Evolutionary conservation across 2,888 invertebrate species (phyloP).

Genomic region (Drosophila monieri): DNA sequence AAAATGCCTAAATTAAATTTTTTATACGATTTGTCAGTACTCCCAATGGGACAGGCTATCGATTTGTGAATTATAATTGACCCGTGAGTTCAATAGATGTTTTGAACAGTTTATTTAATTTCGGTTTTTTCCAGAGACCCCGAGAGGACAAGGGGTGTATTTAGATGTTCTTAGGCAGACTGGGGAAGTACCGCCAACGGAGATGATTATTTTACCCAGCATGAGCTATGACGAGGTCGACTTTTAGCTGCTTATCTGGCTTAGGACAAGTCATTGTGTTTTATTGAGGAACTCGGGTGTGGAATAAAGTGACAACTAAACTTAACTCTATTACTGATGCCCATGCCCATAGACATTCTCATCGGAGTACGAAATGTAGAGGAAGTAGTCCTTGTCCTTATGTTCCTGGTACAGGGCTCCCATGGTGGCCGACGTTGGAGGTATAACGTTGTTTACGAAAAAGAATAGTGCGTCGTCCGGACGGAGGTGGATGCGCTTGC

Average conservation of each 20-base stretch:
- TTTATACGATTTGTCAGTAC: slow-evolving; percentile 38
- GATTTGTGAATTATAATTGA: slow-evolving; percentile 46
- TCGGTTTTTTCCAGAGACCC: slow-evolving; percentile 16
- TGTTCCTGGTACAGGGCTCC: slow-evolving; percentile 98
- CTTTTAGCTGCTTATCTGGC: slow-evolving; percentile 18
- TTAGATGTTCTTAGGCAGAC: slow-evolving; percentile 19
- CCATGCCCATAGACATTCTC: slow-evolving; percentile 96
- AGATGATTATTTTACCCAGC: slow-evolving; percentile 26
- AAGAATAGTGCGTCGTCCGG: slow-evolving; percentile 98
- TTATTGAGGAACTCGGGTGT: slow-evolving; percentile 25
- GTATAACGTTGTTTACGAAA: slow-evolving; percentile 98
- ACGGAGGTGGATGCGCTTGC: slow-evolving; percentile 96
- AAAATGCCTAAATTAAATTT: slow-evolving; percentile 33
- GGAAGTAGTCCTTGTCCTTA: slow-evolving; percentile 99
- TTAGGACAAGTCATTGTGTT: slow-evolving; percentile 31
- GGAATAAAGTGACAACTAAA: slow-evolving; percentile 12
- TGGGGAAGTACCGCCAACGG: slow-evolving; percentile 35
- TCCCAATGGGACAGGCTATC: slow-evolving; percentile 29
- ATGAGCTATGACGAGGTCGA: slow-evolving; percentile 25
- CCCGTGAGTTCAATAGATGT: slow-evolving; percentile 30
- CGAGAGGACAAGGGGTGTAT: neutral
- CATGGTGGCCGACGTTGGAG: slow-evolving; percentile 98
- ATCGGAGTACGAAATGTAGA: slow-evolving; percentile 99
- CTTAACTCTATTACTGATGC: slow-evolving; percentile 2
- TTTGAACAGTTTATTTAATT: slow-evolving; percentile 28